These are phyloP conservation scores for Gortyna flavago DNA, from an alignment of 2,888 invertebrate genomes.

Conservation along the genomic window DNA sequence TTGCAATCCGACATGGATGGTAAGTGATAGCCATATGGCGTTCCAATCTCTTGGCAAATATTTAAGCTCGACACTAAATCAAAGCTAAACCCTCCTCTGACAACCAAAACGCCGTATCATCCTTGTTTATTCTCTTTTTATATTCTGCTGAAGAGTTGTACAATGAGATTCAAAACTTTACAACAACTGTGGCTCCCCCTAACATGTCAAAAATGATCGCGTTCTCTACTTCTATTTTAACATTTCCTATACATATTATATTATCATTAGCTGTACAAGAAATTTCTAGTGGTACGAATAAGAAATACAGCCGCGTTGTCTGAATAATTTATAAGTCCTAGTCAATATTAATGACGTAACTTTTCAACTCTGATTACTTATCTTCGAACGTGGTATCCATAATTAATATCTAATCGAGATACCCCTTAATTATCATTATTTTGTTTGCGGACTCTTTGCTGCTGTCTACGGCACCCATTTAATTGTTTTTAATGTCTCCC, in stretches of 20 bases:
- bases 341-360: conserved; percentile 74
- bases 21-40: conserved; percentile 72
- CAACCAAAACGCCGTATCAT: conserved; percentile 10
- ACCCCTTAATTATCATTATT: conserved; percentile 59
- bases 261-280: conserved; percentile 37
- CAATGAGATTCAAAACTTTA: conserved; percentile 31
- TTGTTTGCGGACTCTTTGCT: conserved; percentile 48
- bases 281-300: conserved; percentile 45
- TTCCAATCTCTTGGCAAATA: conserved; percentile 55
- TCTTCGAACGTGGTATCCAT: conserved; percentile 74
- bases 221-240: conserved; percentile 25
- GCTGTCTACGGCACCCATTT: conserved; percentile 48
- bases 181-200: not conserved
- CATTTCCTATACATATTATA: conserved; percentile 38
- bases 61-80: conserved; percentile 48
- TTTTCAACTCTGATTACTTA: conserved; percentile 77
- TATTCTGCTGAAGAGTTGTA: conserved; percentile 19
- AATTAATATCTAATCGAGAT: conserved; percentile 65
- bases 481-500: conserved; percentile 53
- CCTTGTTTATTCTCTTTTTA: conserved; percentile 10
- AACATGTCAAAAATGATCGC: conserved; percentile 15
- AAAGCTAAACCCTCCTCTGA: conserved; percentile 16
- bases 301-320: conserved; percentile 43
- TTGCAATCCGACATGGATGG: conserved; percentile 65
- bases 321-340: conserved; percentile 72